Percentiles rank a stretch among this genome's conserved stretches.
These are phyloP conservation scores for Brevimyrus niger DNA, from an alignment of 2,113 vertebrate species.

Conservation along the genomic window DNA sequence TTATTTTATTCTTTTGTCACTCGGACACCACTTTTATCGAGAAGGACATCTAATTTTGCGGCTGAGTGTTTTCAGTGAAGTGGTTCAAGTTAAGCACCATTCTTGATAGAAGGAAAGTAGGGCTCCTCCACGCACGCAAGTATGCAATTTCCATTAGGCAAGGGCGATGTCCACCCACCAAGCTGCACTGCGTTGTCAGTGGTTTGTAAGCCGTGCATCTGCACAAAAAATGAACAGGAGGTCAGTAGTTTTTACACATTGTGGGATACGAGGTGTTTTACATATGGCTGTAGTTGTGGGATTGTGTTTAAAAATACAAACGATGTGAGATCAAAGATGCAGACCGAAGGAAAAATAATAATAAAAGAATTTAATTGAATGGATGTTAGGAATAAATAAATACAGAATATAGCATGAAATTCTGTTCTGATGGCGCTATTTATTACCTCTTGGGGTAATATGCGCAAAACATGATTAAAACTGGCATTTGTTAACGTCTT, in stretches of 20 bases:
- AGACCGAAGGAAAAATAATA: background rate
- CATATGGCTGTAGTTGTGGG: background rate
- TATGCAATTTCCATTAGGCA: background rate
- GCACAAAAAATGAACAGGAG: background rate
- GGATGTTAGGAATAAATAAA: background rate
- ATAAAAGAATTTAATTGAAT: background rate
- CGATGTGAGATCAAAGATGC: background rate
- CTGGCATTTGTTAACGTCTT: background rate
- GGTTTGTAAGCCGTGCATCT: background rate
- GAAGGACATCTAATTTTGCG: constrained; percentile 19
- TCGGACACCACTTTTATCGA: constrained; percentile 52
- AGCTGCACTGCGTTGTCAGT: background rate
- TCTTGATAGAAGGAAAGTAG: background rate
- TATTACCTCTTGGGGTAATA: background rate
- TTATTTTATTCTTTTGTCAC: constrained; percentile 61
- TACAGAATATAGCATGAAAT: background rate
- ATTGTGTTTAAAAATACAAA: background rate
- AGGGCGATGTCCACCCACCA: background rate
- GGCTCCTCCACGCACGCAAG: background rate
- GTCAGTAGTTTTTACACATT: background rate
- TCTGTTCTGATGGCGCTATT: background rate
- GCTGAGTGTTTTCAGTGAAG: background rate
- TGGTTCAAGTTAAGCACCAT: background rate
- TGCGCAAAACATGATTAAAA: background rate
- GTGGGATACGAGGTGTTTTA: background rate